Evolutionary conservation across 2,113 vertebrate species (phyloP).

Genomic region (Hypocryptadius cinnamomeus): DNA sequence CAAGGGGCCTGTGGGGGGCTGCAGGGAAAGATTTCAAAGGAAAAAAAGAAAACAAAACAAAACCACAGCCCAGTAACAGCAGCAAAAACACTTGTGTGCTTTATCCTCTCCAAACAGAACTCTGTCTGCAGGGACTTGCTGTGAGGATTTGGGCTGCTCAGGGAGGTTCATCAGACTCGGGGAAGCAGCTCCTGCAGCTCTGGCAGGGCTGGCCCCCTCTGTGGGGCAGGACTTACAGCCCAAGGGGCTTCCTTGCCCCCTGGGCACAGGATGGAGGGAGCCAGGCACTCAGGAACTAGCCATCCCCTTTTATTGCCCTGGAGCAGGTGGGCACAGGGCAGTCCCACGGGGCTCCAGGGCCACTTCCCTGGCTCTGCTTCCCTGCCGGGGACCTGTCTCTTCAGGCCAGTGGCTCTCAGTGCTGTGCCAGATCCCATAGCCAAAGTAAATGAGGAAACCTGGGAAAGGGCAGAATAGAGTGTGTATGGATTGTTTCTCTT

Average conservation of each 20-base stretch:
- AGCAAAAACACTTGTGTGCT: slow-evolving; percentile 51
- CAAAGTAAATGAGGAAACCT: slow-evolving; percentile 83
- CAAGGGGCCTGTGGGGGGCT: neutral
- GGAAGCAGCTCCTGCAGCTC: neutral
- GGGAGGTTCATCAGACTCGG: slow-evolving; percentile 13
- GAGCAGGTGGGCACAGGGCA: neutral
- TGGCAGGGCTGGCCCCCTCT: neutral
- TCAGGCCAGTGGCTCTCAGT: slow-evolving; percentile 42
- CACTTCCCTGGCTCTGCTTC: neutral
- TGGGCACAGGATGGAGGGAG: neutral
- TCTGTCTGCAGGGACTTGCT: slow-evolving; percentile 47
- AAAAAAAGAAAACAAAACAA: neutral
- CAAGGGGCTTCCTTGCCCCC: neutral
- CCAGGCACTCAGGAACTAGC: neutral
- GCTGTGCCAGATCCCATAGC: slow-evolving; percentile 76
- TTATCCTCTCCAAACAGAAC: slow-evolving; percentile 62
- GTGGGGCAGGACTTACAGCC: neutral
- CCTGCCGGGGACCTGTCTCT: neutral
- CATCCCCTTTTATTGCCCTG: neutral
- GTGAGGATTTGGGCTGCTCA: slow-evolving; percentile 59
- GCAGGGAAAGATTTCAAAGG: neutral
- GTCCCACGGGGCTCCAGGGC: neutral
- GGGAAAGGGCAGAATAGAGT: neutral
- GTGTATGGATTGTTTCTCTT: too few relatives aligned
- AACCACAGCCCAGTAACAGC: neutral